These are phyloP conservation scores for Leucophenga maculata DNA, from an alignment of 2,888 invertebrate genomes.

Conservation along the genomic window DNA sequence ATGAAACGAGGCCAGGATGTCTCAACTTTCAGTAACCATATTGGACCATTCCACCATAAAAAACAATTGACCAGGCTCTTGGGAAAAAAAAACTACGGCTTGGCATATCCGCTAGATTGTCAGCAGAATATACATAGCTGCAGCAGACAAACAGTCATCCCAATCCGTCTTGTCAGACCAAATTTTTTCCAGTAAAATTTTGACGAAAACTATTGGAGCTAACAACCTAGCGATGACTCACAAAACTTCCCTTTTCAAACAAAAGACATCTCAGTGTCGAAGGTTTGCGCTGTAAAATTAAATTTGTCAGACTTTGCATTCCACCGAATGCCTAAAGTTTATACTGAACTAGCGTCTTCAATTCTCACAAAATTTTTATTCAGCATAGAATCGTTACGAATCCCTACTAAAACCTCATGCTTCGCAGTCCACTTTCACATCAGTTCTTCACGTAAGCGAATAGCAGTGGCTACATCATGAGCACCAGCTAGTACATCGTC, in stretches of 20 bases:
- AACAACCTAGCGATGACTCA: conserved; percentile 15
- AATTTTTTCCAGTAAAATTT: conserved; percentile 28
- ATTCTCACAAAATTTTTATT: conserved; percentile 17
- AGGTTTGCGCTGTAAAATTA: neutral
- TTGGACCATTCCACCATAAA: too few relatives aligned
- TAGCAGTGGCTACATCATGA: too few relatives aligned
- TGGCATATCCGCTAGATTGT: too few relatives aligned
- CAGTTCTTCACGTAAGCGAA: neutral
- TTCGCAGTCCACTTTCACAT: conserved; percentile 14
- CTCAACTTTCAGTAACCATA: too few relatives aligned
- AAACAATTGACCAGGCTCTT: too few relatives aligned
- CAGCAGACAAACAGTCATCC: conserved; percentile 18
- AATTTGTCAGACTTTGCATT: conserved; percentile 21
- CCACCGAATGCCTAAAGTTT: conserved; percentile 32
- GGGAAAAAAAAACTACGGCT: too few relatives aligned
- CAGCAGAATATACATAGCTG: too few relatives aligned
- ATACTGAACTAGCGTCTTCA: conserved; percentile 17
- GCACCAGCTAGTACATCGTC: too few relatives aligned
- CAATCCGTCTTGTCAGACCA: conserved; percentile 11
- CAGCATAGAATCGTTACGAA: neutral
- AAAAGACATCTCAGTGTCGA: neutral
- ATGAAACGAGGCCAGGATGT: too few relatives aligned
- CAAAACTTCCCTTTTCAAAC: conserved; percentile 4
- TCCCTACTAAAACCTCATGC: neutral
- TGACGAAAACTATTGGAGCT: conserved; percentile 14